Evolutionary conservation across 2,888 invertebrate genomes (phyloP).

Genomic region (Congeria kusceri): DNA sequence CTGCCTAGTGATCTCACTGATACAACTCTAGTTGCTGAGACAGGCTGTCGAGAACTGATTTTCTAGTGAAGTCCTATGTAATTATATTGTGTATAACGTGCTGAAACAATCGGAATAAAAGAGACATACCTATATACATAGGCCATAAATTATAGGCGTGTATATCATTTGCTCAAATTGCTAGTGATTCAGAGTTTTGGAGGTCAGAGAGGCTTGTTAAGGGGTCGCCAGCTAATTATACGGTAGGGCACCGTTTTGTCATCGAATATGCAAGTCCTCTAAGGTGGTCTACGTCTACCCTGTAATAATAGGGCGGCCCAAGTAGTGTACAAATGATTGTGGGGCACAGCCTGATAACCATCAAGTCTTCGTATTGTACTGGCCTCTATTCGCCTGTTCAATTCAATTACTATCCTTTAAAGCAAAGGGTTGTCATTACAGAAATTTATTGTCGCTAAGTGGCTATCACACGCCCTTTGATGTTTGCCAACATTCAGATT

Average conservation of each 20-base stretch:
- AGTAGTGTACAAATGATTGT: conserved; percentile 39
- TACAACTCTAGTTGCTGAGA: too few species aligned
- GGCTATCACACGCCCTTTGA: conserved; percentile 26
- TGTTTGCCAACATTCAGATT: conserved; percentile 4
- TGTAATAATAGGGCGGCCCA: conserved; percentile 33
- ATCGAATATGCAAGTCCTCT: conserved; percentile 21
- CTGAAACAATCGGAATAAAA: too few species aligned
- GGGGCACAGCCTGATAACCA: conserved; percentile 39
- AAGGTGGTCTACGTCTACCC: conserved; percentile 28
- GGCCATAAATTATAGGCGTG: too few species aligned
- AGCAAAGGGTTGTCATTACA: conserved; percentile 20
- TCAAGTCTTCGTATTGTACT: conserved; percentile 30
- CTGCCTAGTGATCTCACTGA: too few species aligned
- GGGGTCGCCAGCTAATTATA: conserved; percentile 36
- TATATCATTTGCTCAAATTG: too few species aligned
- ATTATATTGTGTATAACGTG: too few species aligned
- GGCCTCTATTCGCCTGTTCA: conserved; percentile 33
- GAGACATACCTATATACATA: too few species aligned
- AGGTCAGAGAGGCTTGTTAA: conserved; percentile 29
- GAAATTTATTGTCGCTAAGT: conserved; percentile 31
- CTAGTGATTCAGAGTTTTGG: not conserved
- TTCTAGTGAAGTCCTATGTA: too few species aligned
- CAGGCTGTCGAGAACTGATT: too few species aligned
- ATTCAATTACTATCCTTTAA: conserved; percentile 25
- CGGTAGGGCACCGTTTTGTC: conserved; percentile 8